These are phyloP conservation scores for Platichthys flesus DNA, from an alignment of 2,113 vertebrate genomes.

Conservation along the genomic window DNA sequence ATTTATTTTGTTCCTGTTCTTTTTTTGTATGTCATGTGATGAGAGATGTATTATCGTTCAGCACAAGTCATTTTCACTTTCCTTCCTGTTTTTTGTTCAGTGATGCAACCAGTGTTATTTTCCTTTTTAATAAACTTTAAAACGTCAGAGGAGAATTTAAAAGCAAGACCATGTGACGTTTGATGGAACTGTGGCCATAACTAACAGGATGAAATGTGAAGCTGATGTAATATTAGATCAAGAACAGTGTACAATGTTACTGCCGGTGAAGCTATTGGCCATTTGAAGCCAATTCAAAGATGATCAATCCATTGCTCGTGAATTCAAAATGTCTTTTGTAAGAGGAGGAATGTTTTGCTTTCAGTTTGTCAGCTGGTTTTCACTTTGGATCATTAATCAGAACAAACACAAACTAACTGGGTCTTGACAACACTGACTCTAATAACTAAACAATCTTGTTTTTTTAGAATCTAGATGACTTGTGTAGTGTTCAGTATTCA, in stretches of 20 bases:
- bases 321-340: neutral
- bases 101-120: neutral
- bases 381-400: neutral
- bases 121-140: neutral
- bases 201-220: neutral
- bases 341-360: neutral
- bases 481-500: conserved; percentile 1
- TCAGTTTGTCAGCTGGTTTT: too few species aligned
- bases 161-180: neutral
- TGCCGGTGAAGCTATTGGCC: too few species aligned
- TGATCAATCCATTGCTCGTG: too few species aligned
- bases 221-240: neutral
- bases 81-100: neutral
- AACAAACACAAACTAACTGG: neutral
- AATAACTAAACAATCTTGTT: too few species aligned
- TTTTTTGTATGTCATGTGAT: neutral
- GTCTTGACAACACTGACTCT: too few species aligned
- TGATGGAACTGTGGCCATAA: neutral
- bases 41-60: neutral
- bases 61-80: neutral
- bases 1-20: neutral
- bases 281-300: too few species aligned
- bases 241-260: too few species aligned
- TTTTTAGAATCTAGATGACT: neutral
- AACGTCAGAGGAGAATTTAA: neutral